Evolutionary conservation across 1,140 invertebrate genomes (phyloP), one percentile per base, ranked within the genome.

Genomic region (Drosophila sechellia): DNA sequence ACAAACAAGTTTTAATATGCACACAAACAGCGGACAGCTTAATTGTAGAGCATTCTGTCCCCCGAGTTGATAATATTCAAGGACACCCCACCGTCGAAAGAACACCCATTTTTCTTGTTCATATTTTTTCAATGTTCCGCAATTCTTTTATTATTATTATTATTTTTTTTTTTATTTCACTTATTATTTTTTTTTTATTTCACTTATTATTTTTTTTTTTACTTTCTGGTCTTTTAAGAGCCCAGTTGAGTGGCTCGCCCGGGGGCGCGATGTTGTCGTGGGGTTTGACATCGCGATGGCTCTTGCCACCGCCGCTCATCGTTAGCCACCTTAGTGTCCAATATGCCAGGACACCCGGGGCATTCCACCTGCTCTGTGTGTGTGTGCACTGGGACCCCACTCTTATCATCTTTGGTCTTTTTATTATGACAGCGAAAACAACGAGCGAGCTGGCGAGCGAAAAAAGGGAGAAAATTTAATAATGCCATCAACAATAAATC

Each of bases 401-500:
- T 15, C 40, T 25, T 45, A 60, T 60, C 40, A 60, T 42, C 53
- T 49, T 40, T 73, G 68, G 39, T 63, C 58, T 75, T 77, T 84
- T 84, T 84, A 84, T 84, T 84, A 80, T 84, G 81, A 85, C 81
- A 85, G 80, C 66, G 48, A 48, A 73, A 75, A 56, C 57, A 53
- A 69, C 20, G 39, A 50, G 63, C 48, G 13, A 31, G 66, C 59
- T 43, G 53, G 68, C 15, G 39, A 53, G 78, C 52, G 78, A 57
- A 65, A 64, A 58, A 66, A 27, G 53, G 72, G 40, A 81, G 74
- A 69, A 87, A 86, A 87, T 87, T 86, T 87, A 86, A 86, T 86
- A 86, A 86, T 86, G 83, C 83, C 79, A 83, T 83, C 79, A 87
- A 86, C 83, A 87, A 86, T 87, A 86, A 86, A 86, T 86, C 83